Evolutionary conservation across 1,140 invertebrate genomes (phyloP).

Genomic region (Macrocentrus cingulum): DNA sequence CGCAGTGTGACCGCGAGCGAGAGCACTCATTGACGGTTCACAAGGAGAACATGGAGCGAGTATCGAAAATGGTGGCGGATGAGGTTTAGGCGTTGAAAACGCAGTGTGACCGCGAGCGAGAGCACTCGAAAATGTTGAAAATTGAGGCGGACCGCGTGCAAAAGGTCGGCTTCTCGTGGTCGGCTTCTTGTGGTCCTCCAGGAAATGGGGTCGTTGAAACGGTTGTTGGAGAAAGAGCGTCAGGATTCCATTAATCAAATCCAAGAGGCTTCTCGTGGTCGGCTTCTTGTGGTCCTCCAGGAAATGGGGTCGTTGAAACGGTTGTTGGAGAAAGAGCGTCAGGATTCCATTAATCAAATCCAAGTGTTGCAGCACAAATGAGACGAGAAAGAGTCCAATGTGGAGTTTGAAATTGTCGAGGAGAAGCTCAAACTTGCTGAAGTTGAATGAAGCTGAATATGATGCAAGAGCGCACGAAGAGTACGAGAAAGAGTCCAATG

Average conservation of each 20-base stretch:
- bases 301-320: conserved; percentile 67
- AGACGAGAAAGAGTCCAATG: conserved; percentile 67
- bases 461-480: no score
- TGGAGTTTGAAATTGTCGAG: conserved; percentile 69
- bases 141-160: conserved; percentile 56
- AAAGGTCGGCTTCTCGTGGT: no score
- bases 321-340: conserved; percentile 64
- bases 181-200: no score
- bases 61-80: no score
- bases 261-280: conserved; percentile 58
- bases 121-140: conserved; percentile 59
- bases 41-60: no score
- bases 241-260: conserved; percentile 67
- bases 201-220: no score
- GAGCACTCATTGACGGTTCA: no score
- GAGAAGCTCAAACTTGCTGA: conserved; percentile 71
- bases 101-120: no score
- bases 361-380: conserved; percentile 66
- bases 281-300: conserved; percentile 59
- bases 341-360: conserved; percentile 60
- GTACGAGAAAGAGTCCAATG: no score
- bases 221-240: conserved; percentile 67
- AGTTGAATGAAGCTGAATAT: no score
- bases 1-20: no score
- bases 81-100: no score